Evolutionary conservation across 2,888 invertebrate genomes (phyloP).

Genomic region (Cepaea hortensis): DNA sequence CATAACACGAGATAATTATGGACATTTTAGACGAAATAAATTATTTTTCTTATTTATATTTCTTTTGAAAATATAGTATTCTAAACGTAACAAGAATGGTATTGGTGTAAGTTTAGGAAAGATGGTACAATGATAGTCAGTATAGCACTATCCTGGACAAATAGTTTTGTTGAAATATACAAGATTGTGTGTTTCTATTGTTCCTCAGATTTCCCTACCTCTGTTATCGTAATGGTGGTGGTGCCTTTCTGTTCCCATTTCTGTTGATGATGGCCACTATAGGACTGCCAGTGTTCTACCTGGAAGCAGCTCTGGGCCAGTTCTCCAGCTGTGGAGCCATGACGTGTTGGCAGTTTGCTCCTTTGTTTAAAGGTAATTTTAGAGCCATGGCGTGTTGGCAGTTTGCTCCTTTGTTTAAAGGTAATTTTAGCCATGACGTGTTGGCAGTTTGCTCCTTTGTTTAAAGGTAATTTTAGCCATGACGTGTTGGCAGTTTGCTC

Average conservation of each 20-base stretch:
- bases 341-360: constrained; percentile 75
- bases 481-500: constrained; percentile 75
- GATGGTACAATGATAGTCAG: no score
- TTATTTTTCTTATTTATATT: no score
- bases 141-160: background rate
- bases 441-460: no score
- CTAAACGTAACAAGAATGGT: no score
- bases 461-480: constrained; percentile 62
- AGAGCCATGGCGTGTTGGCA: background rate
- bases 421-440: background rate
- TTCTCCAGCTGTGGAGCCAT: constrained; percentile 74
- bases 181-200: background rate
- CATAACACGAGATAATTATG: no score
- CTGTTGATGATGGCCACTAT: constrained; percentile 73
- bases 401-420: background rate
- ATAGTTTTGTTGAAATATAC: background rate
- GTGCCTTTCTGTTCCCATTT: constrained; percentile 76
- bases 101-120: no score
- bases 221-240: constrained; percentile 73
- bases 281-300: constrained; percentile 74
- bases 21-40: no score
- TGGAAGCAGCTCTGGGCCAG: constrained; percentile 75
- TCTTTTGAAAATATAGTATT: no score
- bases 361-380: constrained; percentile 74
- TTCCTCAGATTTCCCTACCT: constrained; percentile 79